A percentile compares a stretch with the other conserved stretches of the same genome.
phyloP scores from a whole-genome alignment of 2,113 vertebrate species.

The Salvator merianae region DNA sequence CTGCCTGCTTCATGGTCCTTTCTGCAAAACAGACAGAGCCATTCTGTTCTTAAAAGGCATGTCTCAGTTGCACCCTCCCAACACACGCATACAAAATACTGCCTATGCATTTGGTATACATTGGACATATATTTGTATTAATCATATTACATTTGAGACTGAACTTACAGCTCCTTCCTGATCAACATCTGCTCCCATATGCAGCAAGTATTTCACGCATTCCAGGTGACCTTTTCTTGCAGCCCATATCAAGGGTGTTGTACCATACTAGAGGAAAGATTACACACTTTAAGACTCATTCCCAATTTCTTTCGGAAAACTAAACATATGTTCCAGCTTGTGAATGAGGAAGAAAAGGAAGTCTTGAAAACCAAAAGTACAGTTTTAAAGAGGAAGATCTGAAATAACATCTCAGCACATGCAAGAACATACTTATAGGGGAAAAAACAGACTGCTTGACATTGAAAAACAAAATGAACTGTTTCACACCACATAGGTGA shows the following conservation, averaged over 20 bases:
- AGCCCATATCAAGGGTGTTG: slow-evolving; percentile 95
- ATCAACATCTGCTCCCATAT: slow-evolving; percentile 95
- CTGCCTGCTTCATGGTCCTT: neutral
- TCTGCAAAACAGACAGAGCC: neutral
- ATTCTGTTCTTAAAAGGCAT: too few relatives aligned
- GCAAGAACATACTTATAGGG: neutral
- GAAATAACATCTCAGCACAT: neutral
- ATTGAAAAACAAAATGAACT: too few relatives aligned
- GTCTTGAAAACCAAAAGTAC: neutral
- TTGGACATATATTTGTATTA: neutral
- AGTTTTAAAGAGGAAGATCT: neutral
- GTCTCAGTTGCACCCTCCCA: too few relatives aligned
- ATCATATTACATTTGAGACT: neutral
- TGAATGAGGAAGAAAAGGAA: neutral
- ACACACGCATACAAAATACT: too few relatives aligned
- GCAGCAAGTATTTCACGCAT: slow-evolving; percentile 89
- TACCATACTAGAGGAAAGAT: slow-evolving; percentile 85
- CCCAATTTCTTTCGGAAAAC: neutral
- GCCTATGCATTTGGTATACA: neutral
- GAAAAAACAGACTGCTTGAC: too few relatives aligned
- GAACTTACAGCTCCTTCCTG: slow-evolving; percentile 94
- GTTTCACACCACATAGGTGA: too few relatives aligned
- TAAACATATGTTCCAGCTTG: neutral
- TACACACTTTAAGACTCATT: neutral
- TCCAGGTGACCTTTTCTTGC: slow-evolving; percentile 93